These are phyloP conservation scores for Oreonectes daqikongensis DNA, from an alignment of 2,797 vertebrate genomes.

Conservation along the genomic window DNA sequence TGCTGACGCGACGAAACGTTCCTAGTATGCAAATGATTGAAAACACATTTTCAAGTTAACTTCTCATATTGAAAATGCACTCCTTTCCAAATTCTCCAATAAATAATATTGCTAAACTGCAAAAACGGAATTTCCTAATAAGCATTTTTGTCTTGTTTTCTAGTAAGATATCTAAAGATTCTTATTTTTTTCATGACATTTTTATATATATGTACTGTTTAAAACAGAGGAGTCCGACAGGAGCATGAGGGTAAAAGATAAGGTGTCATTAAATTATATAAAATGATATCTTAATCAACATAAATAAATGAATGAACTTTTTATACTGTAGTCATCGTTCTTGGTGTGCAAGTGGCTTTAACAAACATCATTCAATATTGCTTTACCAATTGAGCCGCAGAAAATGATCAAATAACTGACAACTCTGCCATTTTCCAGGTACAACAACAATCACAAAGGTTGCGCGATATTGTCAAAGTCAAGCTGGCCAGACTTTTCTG, in stretches of 20 bases:
- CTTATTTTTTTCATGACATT: no score
- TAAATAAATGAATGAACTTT: no score
- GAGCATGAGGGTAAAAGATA: no score
- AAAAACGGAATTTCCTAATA: no score
- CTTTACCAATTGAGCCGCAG: not conserved
- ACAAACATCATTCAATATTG: not conserved
- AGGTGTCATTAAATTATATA: no score
- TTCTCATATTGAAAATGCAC: not conserved
- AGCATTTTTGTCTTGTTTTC: no score
- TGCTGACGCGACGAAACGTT: slow-evolving; percentile 24
- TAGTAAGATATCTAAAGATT: no score
- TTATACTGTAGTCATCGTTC: no score
- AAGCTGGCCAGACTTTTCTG: slow-evolving; percentile 23
- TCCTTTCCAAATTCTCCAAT: not conserved
- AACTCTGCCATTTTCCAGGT: not conserved
- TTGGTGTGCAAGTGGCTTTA: not conserved
- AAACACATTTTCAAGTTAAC: slow-evolving; percentile 4
- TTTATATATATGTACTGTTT: no score
- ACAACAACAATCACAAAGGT: slow-evolving; percentile 22
- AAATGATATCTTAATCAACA: no score
- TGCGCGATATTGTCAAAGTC: slow-evolving; percentile 16
- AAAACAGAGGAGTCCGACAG: no score
- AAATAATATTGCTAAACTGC: not conserved
- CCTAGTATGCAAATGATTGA: not conserved
- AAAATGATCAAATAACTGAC: slow-evolving; percentile 8